Conservation (phyloP, 2,113 vertebrate species). For the Sinocyclocheilus anophthalmus region DNA sequence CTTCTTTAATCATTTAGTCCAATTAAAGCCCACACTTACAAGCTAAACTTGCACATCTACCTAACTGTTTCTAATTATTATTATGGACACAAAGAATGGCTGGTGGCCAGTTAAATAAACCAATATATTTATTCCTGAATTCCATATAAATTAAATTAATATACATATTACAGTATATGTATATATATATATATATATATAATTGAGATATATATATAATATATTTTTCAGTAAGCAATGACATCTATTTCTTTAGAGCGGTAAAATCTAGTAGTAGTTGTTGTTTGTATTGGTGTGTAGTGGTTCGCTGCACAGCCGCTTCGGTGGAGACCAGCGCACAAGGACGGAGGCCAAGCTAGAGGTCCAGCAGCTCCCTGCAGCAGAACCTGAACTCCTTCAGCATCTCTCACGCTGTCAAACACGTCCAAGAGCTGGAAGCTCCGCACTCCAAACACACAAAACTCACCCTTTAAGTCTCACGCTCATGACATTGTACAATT, state of each 20-base stretch:
- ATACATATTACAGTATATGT: too few relatives aligned
- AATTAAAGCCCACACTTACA: too few relatives aligned
- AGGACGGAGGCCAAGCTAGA: constrained; percentile 89
- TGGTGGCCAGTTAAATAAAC: too few relatives aligned
- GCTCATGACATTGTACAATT: neutral
- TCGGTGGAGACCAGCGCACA: constrained; percentile 84
- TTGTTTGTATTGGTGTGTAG: constrained; percentile 64
- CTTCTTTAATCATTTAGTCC: neutral
- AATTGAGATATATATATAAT: too few relatives aligned
- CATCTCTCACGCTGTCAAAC: constrained; percentile 94
- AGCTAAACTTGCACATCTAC: too few relatives aligned
- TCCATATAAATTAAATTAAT: too few relatives aligned
- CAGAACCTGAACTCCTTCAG: constrained; percentile 94
- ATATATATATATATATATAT: too few relatives aligned
- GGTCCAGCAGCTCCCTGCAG: constrained; percentile 92
- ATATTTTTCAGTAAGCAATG: too few relatives aligned
- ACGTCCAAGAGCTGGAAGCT: constrained; percentile 97
- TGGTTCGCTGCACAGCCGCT: constrained; percentile 91
- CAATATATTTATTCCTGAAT: too few relatives aligned
- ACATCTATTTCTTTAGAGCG: too few relatives aligned
- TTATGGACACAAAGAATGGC: too few relatives aligned
- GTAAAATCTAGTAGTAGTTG: neutral
- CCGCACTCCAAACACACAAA: constrained; percentile 76
- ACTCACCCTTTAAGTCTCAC: constrained; percentile 81
- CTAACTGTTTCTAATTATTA: too few relatives aligned